Evolutionary conservation across 1,140 invertebrate genomes (phyloP), one percentile per base, ranked within the genome.

Genomic region (Condylostylus longicornis): DNA sequence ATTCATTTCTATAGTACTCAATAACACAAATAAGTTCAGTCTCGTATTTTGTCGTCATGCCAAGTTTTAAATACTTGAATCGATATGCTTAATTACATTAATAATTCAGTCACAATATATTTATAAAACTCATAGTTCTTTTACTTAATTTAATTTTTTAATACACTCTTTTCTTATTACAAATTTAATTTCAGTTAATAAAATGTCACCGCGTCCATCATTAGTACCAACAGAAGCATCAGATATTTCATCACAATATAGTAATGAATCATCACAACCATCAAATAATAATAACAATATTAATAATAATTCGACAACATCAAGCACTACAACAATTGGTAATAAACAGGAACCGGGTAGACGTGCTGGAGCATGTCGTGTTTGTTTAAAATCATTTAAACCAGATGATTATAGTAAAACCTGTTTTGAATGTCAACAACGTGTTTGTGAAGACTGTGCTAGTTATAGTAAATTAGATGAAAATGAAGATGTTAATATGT

Each of bases 361-460:
- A 30, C 65, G 79, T 27, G 73, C 74, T 4, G 80, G 80, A 3
- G 75, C 81, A 5, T 89, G 85, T 54, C 70, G 85, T 35, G 82
- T 88, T 3, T 89, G 85, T 51, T 67, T 86, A 25, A 88, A 88
- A 62, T 79, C 79, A 27, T 78, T 89, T 54, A 82, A 84, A 51
- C 77, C 79, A 0, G 80, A 84, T 33, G 85, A 88, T 54, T 78
- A 79, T 50, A 82, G 75, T 51, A 75, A 80, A 46, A 80, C 76
- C 15, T 90, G 86, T 64, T 77, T 74, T 50, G 83, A 86, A 60
- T 90, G 86, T 62, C 75, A 82, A 50, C 80, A 86, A 50, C 75
- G 82, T 46, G 83, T 90, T 25, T 90, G 86, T 58, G 86, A 90
- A 58, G 86, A 90, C 62, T 90, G 86, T 52, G 82, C 82, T 32